Percentiles rank a stretch among this genome's conserved stretches.
phyloP scores from a whole-genome alignment of 2,888 invertebrate genomes.

The Dione vanillae region DNA sequence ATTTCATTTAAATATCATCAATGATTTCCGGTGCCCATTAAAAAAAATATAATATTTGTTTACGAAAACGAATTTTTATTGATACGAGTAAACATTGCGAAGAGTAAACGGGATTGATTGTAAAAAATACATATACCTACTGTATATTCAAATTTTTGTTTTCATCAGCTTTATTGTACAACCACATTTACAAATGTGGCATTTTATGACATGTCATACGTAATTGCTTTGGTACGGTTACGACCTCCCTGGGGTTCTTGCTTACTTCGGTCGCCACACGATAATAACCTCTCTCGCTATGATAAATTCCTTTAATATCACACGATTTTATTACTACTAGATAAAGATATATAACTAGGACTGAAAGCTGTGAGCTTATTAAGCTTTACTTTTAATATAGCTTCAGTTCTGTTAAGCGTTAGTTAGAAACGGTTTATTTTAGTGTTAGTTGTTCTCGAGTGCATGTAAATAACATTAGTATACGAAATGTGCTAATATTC shows the following conservation, averaged over 20 bases:
- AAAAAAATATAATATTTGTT: neutral
- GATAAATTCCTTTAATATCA: constrained; percentile 53
- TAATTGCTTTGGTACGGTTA: constrained; percentile 72
- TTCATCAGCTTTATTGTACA: constrained; percentile 42
- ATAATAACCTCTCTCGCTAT: constrained; percentile 59
- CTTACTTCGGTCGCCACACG: constrained; percentile 55
- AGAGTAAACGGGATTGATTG: constrained; percentile 10
- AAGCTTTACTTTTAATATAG: constrained; percentile 11
- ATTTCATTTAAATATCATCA: constrained; percentile 6
- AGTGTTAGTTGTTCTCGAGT: neutral
- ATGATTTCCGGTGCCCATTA: neutral
- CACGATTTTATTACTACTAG: constrained; percentile 54
- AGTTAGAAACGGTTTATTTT: neutral
- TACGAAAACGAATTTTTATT: neutral
- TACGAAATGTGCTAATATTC: neutral
- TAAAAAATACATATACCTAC: neutral
- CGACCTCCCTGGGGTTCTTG: constrained; percentile 58
- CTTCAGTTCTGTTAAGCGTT: constrained; percentile 11
- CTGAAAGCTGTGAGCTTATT: constrained; percentile 37
- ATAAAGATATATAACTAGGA: constrained; percentile 50
- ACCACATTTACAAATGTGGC: constrained; percentile 53
- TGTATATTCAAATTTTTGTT: constrained; percentile 31
- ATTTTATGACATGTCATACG: constrained; percentile 76
- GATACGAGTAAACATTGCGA: neutral
- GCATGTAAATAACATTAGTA: neutral